Evolutionary conservation across 2,888 invertebrate genomes (phyloP), one percentile per base, ranked within the genome.

Genomic region (Andrena praecox): DNA sequence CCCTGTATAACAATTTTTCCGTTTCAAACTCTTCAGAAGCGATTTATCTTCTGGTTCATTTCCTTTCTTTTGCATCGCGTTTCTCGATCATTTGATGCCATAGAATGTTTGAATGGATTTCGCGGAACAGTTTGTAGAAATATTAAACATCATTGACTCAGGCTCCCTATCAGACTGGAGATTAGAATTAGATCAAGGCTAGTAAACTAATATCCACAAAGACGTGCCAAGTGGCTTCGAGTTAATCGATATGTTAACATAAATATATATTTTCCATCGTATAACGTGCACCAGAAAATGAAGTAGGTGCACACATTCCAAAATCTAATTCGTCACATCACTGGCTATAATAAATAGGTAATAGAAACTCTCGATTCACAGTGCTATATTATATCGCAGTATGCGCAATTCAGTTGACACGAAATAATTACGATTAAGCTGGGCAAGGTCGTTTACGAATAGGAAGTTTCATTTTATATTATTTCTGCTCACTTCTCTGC

Each of bases 171-270:
- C 60, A 52, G 62, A 75, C n/a, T 35, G 66, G 48, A 59, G 74
- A 69, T 69, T 62, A 62, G 69, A 75, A 63, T 35, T 75, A 16
- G 75, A 62, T 75, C 75, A 75, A 75, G 75, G 75, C 52, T 42
- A 16, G 50, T 16, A 20, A 75, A 42, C 62, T 52, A 69, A 52
- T 69, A 54, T 69, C 62, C 62, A 35, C 52, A 75, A 75, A 75
- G 68, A 68, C 31, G 20, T 42, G 29, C 8, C 29, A 16, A 67
- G 20, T 48, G 50, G 54, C 60, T 62, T 62, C 24, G 52, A 54
- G 12, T 70, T 42, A 54, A 70, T 54, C 35, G 54, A 42, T 54
- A 24, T 42, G 7, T 7, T 42, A 60, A 20, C 42, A 54, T 62
- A 62, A 35, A 62, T 50, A 60, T 60, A 52, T 20, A 8, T 59